Percentiles rank a stretch among this genome's conserved stretches.
phyloP scores from a whole-genome alignment of 2,113 vertebrate genomes.

The Sylvilagus bachmani region DNA sequence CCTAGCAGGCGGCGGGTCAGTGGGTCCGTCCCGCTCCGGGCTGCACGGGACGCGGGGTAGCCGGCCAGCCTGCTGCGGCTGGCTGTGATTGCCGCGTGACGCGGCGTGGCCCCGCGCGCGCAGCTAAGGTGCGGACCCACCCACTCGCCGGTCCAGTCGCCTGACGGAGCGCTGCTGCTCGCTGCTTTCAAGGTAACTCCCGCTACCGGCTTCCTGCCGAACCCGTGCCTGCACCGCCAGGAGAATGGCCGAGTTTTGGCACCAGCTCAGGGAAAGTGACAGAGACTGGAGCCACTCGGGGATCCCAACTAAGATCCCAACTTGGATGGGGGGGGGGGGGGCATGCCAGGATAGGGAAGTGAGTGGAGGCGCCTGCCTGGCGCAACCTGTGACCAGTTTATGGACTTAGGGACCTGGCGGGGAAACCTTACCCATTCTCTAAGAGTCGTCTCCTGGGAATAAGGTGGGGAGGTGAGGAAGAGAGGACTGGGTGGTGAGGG shows the following conservation, averaged over 20 bases:
- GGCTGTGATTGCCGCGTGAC: background rate
- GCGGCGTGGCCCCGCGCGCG: background rate
- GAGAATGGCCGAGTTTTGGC: background rate
- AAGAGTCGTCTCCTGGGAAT: background rate
- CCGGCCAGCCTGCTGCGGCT: background rate
- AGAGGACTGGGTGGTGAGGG: background rate
- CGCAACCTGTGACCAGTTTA: background rate
- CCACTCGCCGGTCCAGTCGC: background rate
- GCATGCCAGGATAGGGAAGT: background rate
- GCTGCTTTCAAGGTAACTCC: background rate
- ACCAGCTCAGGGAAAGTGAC: background rate
- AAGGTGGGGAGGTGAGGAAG: background rate
- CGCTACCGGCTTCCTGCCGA: background rate
- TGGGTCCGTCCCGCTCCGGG: background rate
- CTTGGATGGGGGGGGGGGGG: background rate
- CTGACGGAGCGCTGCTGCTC: background rate
- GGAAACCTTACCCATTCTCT: background rate
- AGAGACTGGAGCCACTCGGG: background rate
- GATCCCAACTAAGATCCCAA: background rate
- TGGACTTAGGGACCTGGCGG: background rate
- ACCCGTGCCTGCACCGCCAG: fast-evolving
- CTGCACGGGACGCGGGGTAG: background rate
- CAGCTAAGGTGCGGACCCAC: background rate
- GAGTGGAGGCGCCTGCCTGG: background rate
- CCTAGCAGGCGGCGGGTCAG: background rate